Conservation (phyloP, 2,113 vertebrate genomes). For the Embiotoca jacksoni region DNA sequence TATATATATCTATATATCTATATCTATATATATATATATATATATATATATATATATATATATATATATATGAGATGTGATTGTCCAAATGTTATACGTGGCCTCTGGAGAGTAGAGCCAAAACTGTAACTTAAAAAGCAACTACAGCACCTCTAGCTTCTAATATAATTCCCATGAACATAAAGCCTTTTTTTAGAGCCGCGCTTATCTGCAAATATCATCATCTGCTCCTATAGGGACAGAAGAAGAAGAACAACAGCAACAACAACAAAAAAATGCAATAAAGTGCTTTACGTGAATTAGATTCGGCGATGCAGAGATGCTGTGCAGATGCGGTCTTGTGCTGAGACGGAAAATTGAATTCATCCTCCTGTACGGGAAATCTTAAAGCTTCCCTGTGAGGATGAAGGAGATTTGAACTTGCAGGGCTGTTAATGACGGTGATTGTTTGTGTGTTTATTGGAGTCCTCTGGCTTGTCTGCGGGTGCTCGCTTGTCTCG, state of each 20-base stretch:
- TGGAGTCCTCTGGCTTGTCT: slow-evolving; percentile 71
- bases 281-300: slow-evolving; percentile 67
- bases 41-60: background rate
- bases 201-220: slow-evolving; percentile 71
- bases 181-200: slow-evolving; percentile 57
- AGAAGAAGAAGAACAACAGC: slow-evolving; percentile 17
- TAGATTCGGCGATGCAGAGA: slow-evolving; percentile 62
- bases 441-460: slow-evolving; percentile 76
- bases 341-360: slow-evolving; percentile 55
- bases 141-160: slow-evolving; percentile 51
- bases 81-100: slow-evolving; percentile 60
- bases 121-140: slow-evolving; percentile 53
- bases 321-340: slow-evolving; percentile 57
- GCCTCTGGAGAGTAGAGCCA: slow-evolving; percentile 19
- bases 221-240: slow-evolving; percentile 68
- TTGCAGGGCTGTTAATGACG: slow-evolving; percentile 64
- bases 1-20: no score
- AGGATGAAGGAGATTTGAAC: slow-evolving; percentile 44
- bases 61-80: slow-evolving; percentile 48
- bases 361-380: slow-evolving; percentile 57
- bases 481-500: slow-evolving; percentile 53
- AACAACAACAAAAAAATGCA: slow-evolving; percentile 46
- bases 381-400: slow-evolving; percentile 33
- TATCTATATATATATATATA: no score
- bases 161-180: slow-evolving; percentile 60